Base-by-base conservation (phyloP, 2,888 invertebrate species). In the Pachymerium ferrugineum region DNA sequence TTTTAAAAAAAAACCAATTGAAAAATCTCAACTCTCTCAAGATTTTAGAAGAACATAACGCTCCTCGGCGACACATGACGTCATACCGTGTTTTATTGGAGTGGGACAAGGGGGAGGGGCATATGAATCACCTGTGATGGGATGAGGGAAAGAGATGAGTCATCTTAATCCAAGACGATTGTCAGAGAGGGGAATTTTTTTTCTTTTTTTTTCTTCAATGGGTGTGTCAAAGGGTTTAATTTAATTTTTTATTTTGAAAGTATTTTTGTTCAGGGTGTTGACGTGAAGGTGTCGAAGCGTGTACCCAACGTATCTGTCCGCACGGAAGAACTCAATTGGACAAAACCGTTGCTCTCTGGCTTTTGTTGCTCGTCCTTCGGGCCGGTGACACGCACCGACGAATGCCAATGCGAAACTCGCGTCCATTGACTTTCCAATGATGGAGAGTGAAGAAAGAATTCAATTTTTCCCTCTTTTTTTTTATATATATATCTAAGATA, bases 361-460 rank as follows among this genome's bases (percentile, higher is more conserved):
- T 54, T 54, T 54, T 54, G 54, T 54, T 54, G 54, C 54, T 38
- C 38, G n/a, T n/a, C n/a, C n/a, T n/a, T n/a, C n/a, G 38, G 5
- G 38, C 38, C 38, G 38, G 38, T 14, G 54, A 19, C 25, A 25
- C 28, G 62, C 25, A 62, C 62, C 28, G 62, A 12, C 62, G 62
- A 25, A 54, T 1, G n/a, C n/a, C n/a, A n/a, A n/a, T n/a, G n/a
- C n/a, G n/a, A n/a, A n/a, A n/a, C n/a, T n/a, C n/a, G 47, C 47
- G 25, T 1, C 25, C 62, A 62, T 62, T 62, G 62, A 62, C 10
- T 22, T 54, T 62, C 25, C 62, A 62, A 62, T 62, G 28, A 62
- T 62, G 10, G 62, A 62, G 62, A 10, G n/a, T n/a, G n/a, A n/a
- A n/a, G n/a, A n/a, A n/a, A n/a, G 62, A 62, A 62, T 62, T 62